These are phyloP conservation scores for Timema cristinae DNA, from an alignment of 2,888 invertebrate genomes.

Conservation along the genomic window DNA sequence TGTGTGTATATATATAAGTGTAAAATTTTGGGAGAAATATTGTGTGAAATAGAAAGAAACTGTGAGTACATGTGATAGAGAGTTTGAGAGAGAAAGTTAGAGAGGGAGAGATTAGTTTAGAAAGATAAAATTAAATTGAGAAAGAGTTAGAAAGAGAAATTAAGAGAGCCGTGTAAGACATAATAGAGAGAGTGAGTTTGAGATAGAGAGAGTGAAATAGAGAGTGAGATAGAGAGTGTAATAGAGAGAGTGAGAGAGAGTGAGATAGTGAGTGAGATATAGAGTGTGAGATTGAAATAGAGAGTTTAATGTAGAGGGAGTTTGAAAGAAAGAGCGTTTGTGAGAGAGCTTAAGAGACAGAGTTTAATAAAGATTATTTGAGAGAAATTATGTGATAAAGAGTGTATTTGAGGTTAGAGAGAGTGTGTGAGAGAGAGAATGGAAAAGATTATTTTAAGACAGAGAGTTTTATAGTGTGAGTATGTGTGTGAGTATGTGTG, in stretches of 20 bases:
- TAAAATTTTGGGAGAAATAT: too few species aligned
- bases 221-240: conserved; percentile 28
- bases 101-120: neutral
- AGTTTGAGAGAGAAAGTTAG: neutral
- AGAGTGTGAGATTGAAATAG: neutral
- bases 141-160: conserved; percentile 20
- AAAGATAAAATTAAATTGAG: too few species aligned
- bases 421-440: too few species aligned
- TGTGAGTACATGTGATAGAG: too few species aligned
- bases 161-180: neutral
- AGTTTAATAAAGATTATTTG: neutral
- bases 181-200: neutral
- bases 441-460: too few species aligned
- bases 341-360: neutral
- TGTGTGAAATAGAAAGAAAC: too few species aligned
- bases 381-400: too few species aligned
- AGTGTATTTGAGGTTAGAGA: too few species aligned
- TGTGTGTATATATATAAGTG: too few species aligned
- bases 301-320: neutral
- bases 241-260: conserved; percentile 6
- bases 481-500: too few species aligned
- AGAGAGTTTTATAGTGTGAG: too few species aligned
- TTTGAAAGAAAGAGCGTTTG: neutral
- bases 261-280: neutral
- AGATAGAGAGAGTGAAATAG: conserved; percentile 28